Base-by-base conservation (phyloP, 2,888 invertebrate species). In the Hirtodrosophila confusa region DNA sequence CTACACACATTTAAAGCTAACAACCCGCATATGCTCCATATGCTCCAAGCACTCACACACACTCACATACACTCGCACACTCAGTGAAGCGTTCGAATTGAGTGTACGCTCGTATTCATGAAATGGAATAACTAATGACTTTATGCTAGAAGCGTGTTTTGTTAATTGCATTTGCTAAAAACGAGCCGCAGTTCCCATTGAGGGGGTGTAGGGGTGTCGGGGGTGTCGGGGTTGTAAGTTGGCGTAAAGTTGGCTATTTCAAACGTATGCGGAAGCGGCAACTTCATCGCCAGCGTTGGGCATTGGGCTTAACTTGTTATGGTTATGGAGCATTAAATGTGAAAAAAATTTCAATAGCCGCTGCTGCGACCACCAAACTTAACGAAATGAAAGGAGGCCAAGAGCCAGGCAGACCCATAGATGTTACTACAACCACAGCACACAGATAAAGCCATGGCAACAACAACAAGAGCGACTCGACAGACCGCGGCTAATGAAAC, bases 91-190 rank as follows among this genome's bases (percentile, higher is more conserved):
- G 75, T 86, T 82, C 86, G 76, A 78, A 82, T 64, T 73, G 79
- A 72, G 79, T 65, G 45, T 56, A 60, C 54, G 69, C 56, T 73
- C 66, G 77, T 79, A 82, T 82, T 88, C 82, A 88, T 82, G 82
- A 88, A 82, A 82, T 82, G 82, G 82, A 82, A 82, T 82, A 82
- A 82, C 82, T 82, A 82, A 82, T 82, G 82, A 88, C 88, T 88
- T 82, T 88, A 88, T 88, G 82, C 82, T 82, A 70, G 88, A 79
- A 82, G 82, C 82, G 82, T 88, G 82, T 88, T 82, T 82, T 88
- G 82, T 82, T 82, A 82, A 82, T 82, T 82, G 82, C 88, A 82
- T 82, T 88, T 82, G 82, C 83, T 76, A 83, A 88, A 86, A 86
- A 78, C 80, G 80, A 69, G 82, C 75, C 74, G 69, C 64, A 75